Evolutionary conservation across 2,888 invertebrate genomes (phyloP), one percentile per base, ranked within the genome.

Genomic region (Parnassius smintheus): DNA sequence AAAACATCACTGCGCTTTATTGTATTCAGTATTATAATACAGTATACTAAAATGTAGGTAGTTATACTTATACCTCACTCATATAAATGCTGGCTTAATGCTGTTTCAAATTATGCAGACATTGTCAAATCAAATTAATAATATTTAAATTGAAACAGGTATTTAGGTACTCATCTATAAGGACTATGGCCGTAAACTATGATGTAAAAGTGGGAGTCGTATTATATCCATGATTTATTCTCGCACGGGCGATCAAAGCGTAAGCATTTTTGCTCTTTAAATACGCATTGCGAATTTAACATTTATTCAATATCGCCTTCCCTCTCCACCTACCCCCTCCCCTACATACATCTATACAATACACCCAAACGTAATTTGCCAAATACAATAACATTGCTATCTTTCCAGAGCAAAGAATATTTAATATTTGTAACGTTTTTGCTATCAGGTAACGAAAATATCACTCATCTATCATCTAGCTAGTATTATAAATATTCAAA

Each of bases 281-380:
- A 56, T 62, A 64, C 54, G 61, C 53, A 59, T 55, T 54, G 63
- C 64, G 61, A 68, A 65, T 65, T 65, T 63, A 52, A 69, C 69
- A 70, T 67, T 70, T 69, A 69, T 68, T 58, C 50, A 55, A 51
- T 50, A n/a, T 55, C 13, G 50, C 42, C 22, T 25, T 11, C 55
- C 44, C 13, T 41, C 42, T 48, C 59, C n/a, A 10, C 25, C 46
- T 35, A 35, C 35, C n/a, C 54, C 25, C 9, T 25, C 49, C 11
- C 41, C 50, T 48, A 48, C 52, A 22, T 57, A 54, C 53, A 58
- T 61, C 46, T 48, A 18, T 41, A 63, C 51, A 59, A 56, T 66
- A 59, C 59, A 0, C 18, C 55, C 63, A 61, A 61, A 61, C 55
- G 60, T 62, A 63, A 60, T 56, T 61, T 35, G 55, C 54, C 58